Evolutionary conservation across 2,888 invertebrate species (phyloP), one percentile per base, ranked within the genome.

Genomic region (Tachina grossa): DNA sequence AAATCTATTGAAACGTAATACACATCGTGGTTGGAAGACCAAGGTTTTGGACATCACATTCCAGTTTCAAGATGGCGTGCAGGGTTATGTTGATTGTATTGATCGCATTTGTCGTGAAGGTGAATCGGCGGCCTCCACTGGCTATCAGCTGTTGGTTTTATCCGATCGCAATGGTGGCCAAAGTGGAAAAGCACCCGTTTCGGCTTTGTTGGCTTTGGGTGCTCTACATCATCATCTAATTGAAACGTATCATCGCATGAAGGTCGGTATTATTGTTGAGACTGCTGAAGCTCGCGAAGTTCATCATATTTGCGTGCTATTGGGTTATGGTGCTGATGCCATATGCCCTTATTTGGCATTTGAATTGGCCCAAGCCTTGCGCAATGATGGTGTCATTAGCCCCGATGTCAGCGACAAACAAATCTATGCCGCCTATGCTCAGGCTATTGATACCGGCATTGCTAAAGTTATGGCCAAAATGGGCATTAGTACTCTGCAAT

Each of bases 401-500:
- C 94, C 95, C 0, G 93, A 94, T 5, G 93, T 97, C 3, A 95
- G 95, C 0, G 98, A 99, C 91, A 95, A 96, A 9, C 94, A 95
- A 77, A 96, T 99, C 87, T 98, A 96, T 92, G 93, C 94, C 83
- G 96, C 98, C 88, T 99, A 98, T 93, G 95, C 97, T 57, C 96
- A 96, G 87, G 98, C 99, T 55, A 96, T 97, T 91, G 98, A 98
- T 90, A 95, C 97, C 1, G 98, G 98, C 69, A 96, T 97, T 88
- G 95, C 96, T 69, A 98, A 98, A 93, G 97, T 95, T 0, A 99
- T 99, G 99, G 99, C 99, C 8, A 99, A 99, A 93, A 99, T 99
- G 99, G 99, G 99, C 80, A 99, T 99, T 91, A 98, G 98, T 80
- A 99, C 99, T 0, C 93, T 99, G 55, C 99, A 99, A 92, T 99